A percentile compares a stretch with the other conserved stretches of the same genome.
Evolutionary conservation across 2,113 vertebrate species (phyloP).

Genomic region (Oreochromis tanganicae): DNA sequence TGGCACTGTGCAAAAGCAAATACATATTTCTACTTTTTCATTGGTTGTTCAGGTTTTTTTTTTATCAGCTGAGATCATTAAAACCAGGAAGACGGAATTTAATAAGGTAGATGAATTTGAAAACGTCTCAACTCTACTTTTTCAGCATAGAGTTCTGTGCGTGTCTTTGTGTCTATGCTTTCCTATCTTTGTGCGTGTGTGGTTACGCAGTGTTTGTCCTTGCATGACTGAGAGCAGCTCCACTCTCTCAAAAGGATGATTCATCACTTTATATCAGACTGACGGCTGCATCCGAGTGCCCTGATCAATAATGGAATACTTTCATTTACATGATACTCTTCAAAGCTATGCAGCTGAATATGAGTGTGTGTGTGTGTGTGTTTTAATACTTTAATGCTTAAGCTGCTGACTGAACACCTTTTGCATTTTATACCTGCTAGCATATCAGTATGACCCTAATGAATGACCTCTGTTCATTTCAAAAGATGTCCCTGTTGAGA

Average conservation of each 20-base stretch:
- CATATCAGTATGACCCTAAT: neutral
- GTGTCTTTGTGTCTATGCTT: neutral
- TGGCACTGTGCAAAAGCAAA: neutral
- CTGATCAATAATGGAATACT: conserved; percentile 18
- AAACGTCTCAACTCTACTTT: neutral
- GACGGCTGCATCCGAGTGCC: neutral
- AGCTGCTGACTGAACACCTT: neutral
- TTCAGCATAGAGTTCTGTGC: neutral
- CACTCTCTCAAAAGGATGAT: neutral
- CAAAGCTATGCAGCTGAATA: neutral
- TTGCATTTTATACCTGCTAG: neutral
- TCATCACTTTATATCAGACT: neutral
- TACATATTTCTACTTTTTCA: neutral
- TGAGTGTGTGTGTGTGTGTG: neutral
- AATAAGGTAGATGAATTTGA: neutral
- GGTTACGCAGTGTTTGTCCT: neutral
- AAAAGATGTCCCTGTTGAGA: neutral
- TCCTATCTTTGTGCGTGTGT: neutral
- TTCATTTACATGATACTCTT: neutral
- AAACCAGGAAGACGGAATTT: neutral
- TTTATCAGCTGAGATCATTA: neutral
- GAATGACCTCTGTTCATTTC: neutral
- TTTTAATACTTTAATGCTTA: neutral
- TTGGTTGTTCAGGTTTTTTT: neutral
- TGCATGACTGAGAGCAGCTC: neutral